Evolutionary conservation across 2,888 invertebrate species (phyloP).

Genomic region (Sicus ferrugineus): DNA sequence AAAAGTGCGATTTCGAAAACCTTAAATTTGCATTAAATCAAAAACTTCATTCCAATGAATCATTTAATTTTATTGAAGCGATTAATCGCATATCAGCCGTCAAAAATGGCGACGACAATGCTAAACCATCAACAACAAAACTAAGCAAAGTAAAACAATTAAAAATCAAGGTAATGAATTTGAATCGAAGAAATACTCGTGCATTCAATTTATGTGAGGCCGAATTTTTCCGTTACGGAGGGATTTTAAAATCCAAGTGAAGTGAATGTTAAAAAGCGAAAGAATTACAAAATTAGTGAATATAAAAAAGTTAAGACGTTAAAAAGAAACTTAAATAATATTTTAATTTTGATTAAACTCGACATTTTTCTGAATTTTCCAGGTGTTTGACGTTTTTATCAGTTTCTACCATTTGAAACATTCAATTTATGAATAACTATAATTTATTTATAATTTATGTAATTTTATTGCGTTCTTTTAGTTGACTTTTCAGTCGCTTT

Average conservation of each 20-base stretch:
- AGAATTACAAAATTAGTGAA: too few species aligned
- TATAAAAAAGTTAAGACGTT: too few species aligned
- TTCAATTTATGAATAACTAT: background rate
- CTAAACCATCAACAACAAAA: constrained; percentile 11
- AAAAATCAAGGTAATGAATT: constrained; percentile 23
- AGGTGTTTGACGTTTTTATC: background rate
- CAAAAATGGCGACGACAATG: constrained; percentile 25
- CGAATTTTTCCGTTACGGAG: constrained; percentile 40
- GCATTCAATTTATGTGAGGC: background rate
- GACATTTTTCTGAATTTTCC: background rate
- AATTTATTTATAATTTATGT: background rate
- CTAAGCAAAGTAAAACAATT: background rate
- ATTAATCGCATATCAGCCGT: background rate
- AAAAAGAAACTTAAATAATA: too few species aligned
- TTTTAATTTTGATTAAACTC: too few species aligned
- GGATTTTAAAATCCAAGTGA: constrained; percentile 36
- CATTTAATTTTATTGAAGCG: constrained; percentile 22
- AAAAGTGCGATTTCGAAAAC: constrained; percentile 22
- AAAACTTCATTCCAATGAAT: constrained; percentile 24
- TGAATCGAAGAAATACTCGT: constrained; percentile 7
- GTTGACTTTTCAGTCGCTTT: background rate
- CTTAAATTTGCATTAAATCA: constrained; percentile 20
- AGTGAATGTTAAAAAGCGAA: background rate
- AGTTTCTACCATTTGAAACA: background rate
- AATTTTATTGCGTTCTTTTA: constrained; percentile 4